Evolutionary conservation across 2,113 vertebrate species (phyloP).

Genomic region (Anoplopoma fimbria): DNA sequence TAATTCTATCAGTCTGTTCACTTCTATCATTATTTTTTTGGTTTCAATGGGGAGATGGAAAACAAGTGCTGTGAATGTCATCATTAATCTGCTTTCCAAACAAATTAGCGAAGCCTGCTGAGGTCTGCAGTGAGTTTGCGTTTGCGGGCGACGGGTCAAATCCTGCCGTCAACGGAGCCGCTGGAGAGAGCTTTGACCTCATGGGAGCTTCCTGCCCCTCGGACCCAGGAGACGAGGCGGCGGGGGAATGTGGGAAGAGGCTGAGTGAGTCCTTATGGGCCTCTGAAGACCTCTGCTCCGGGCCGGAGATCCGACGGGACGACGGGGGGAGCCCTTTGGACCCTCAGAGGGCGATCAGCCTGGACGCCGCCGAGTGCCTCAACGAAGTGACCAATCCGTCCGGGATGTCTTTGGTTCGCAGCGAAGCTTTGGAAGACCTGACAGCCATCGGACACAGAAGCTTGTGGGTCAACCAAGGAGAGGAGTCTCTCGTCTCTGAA

Average conservation of each 20-base stretch:
- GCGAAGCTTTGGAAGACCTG: slow-evolving; percentile 77
- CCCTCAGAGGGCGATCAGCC: slow-evolving; percentile 70
- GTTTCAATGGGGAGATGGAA: slow-evolving; percentile 67
- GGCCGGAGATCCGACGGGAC: slow-evolving; percentile 37
- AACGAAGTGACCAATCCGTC: slow-evolving; percentile 49
- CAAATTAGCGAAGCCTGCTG: slow-evolving; percentile 65
- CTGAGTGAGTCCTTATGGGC: slow-evolving; percentile 63
- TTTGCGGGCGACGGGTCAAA: slow-evolving; percentile 30
- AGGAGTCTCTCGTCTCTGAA: slow-evolving; percentile 2
- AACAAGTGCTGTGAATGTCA: slow-evolving; percentile 73
- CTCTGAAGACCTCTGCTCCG: slow-evolving; percentile 64
- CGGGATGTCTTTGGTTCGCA: slow-evolving; percentile 70
- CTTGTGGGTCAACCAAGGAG: neutral
- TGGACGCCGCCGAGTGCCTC: slow-evolving; percentile 74
- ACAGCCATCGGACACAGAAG: slow-evolving; percentile 68
- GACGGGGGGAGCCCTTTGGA: slow-evolving; percentile 57
- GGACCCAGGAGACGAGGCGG: slow-evolving; percentile 40
- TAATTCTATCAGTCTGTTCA: slow-evolving; percentile 26
- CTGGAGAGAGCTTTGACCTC: slow-evolving; percentile 29
- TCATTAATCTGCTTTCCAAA: slow-evolving; percentile 80
- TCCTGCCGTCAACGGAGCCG: slow-evolving; percentile 15
- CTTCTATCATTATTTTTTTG: slow-evolving; percentile 9
- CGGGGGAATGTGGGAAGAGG: slow-evolving; percentile 59
- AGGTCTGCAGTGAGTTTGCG: slow-evolving; percentile 25
- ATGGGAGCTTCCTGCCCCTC: slow-evolving; percentile 52